A percentile compares a stretch with the other conserved stretches of the same genome.
Conservation (phyloP, 2,888 invertebrate species). For the Hypena proboscidalis region DNA sequence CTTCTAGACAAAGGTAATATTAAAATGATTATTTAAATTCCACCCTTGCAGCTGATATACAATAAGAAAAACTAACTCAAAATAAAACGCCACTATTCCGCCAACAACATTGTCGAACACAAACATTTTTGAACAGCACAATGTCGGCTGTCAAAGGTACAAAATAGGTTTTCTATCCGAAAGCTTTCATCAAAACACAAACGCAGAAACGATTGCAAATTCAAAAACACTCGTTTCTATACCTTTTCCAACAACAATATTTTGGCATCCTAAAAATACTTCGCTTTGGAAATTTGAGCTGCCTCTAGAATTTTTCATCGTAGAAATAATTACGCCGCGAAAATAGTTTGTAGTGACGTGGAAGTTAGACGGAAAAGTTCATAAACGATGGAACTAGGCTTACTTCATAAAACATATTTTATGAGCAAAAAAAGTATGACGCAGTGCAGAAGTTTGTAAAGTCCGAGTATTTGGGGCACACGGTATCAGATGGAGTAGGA, state of each 20-base stretch:
- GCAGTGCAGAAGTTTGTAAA: too few relatives aligned
- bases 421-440: too few relatives aligned
- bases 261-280: not conserved
- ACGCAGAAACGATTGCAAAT: slow-evolving; percentile 10
- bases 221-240: slow-evolving; percentile 2
- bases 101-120: slow-evolving; percentile 8
- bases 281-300: too few relatives aligned
- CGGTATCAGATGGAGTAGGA: slow-evolving; percentile 6
- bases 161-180: slow-evolving; percentile 23
- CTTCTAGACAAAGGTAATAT: too few relatives aligned
- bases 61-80: not conserved
- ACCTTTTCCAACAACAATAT: not conserved
- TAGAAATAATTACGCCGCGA: too few relatives aligned
- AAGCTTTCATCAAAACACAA: slow-evolving; percentile 11
- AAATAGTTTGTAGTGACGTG: too few relatives aligned
- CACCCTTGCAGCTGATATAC: too few relatives aligned
- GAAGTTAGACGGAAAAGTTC: too few relatives aligned
- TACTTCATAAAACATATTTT: too few relatives aligned
- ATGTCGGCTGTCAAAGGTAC: slow-evolving; percentile 18
- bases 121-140: slow-evolving; percentile 17
- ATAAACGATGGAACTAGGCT: too few relatives aligned
- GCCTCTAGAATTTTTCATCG: too few relatives aligned
- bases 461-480: not conserved
- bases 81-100: not conserved
- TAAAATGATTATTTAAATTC: too few relatives aligned